Evolutionary conservation across 2,113 vertebrate species (phyloP).

Genomic region (Nothoprocta pentlandii): DNA sequence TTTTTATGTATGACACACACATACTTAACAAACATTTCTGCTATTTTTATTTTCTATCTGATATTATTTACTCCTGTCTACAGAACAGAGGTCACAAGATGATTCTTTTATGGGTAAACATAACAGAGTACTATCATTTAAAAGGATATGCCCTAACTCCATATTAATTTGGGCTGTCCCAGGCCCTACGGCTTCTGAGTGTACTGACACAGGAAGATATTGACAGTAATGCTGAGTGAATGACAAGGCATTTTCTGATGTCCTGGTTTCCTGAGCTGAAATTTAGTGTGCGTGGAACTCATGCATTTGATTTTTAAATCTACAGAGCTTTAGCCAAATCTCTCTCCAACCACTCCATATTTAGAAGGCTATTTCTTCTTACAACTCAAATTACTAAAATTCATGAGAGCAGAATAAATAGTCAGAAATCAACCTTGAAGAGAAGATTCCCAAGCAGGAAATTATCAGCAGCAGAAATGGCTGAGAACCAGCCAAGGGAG

Average conservation of each 20-base stretch:
- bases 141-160: not conserved
- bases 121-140: not conserved
- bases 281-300: not conserved
- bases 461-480: too few relatives aligned
- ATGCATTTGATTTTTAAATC: not conserved
- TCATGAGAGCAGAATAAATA: not conserved
- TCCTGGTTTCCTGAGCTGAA: not conserved
- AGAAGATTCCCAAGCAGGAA: not conserved
- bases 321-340: not conserved
- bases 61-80: not conserved
- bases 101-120: not conserved
- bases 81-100: not conserved
- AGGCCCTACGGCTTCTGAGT: not conserved
- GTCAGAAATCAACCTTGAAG: not conserved
- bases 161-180: not conserved
- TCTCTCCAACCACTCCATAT: not conserved
- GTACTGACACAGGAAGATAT: not conserved
- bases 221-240: not conserved
- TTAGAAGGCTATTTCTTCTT: not conserved
- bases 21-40: too few relatives aligned
- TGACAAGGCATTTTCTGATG: not conserved
- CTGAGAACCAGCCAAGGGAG: not conserved
- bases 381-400: not conserved
- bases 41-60: not conserved
- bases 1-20: not conserved